Evolutionary conservation across 2,888 invertebrate genomes (phyloP), one percentile per base, ranked within the genome.

Genomic region (Agrochola circellaris): DNA sequence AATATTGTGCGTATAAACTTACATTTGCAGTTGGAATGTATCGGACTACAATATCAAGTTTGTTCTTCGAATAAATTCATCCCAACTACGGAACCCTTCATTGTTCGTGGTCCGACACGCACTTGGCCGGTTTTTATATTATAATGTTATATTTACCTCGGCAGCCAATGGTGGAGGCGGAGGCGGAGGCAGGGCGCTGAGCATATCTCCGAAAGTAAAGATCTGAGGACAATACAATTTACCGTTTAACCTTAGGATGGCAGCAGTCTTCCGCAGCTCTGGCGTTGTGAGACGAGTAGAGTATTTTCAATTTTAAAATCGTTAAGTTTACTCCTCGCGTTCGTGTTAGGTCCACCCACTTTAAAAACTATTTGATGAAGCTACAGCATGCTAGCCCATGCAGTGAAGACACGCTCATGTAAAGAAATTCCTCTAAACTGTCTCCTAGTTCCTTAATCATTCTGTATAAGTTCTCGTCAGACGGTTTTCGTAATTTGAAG

Each of bases 201-300:
- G 86, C 77, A 93, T 93, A 2, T 89, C 91, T 4, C 92, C 91
- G 48, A 94, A 94, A 73, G 71, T 82, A 60, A 69, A 90, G 74
- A 88, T 86, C 88, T 89, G 80, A 71, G 81, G 26, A 85, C 56
- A 23, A 81, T 26, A 61, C 77, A 87, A 72, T 51, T 23, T 69
- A 62, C 26, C 17, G 15, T 56, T 74, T 54, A 60, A 45, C n/a
- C 20, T 58, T 11, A 54, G 17, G 7, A 54, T 48, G 48, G 69
- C 38, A 61, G 69, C 42, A 67, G 15, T 23, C 23, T 9, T 30
- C 20, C 26, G 20, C 45, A 67, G 66, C 23, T 8, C 48, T 26
- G 8, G 48, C 15, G 67, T n/a, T 51, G 54, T 68, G 17, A 17
- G n/a, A 54, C 17, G 9, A n/a, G n/a, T 17, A 9, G 34, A 34